phyloP scores from a whole-genome alignment of 1,140 invertebrate species.

The Brachionus rubens region DNA sequence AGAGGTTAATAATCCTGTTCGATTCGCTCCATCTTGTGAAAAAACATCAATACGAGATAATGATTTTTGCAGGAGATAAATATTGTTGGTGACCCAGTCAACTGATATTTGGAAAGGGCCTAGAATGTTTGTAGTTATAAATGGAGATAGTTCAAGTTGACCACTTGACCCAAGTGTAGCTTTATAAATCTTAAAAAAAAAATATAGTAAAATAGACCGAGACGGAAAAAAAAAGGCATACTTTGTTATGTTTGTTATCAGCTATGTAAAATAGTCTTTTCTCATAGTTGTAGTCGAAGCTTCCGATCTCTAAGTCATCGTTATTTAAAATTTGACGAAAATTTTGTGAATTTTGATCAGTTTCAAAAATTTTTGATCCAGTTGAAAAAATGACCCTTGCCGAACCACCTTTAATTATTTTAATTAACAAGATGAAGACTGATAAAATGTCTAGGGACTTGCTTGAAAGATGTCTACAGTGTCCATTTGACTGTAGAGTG shows the following conservation, averaged over 20 bases:
- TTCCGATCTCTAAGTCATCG: neutral
- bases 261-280: conserved; percentile 13
- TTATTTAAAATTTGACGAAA: conserved; percentile 8
- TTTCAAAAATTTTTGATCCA: conserved; percentile 20
- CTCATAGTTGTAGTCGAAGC: conserved; percentile 34
- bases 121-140: neutral
- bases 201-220: neutral
- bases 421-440: neutral
- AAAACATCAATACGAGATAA: conserved; percentile 3
- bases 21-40: neutral
- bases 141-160: neutral
- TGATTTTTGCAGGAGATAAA: conserved; percentile 10
- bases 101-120: neutral
- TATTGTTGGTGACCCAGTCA: conserved; percentile 28
- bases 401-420: neutral
- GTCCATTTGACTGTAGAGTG: neutral
- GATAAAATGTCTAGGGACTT: neutral
- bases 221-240: too few species aligned
- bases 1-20: neutral
- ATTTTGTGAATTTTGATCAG: conserved; percentile 20
- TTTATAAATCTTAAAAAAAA: neutral
- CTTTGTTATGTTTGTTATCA: conserved; percentile 34
- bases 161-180: neutral
- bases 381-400: conserved; percentile 8
- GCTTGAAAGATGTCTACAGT: conserved; percentile 1